A percentile compares a stretch with the other conserved stretches of the same genome.
These are phyloP conservation scores for Hecatera dysodea DNA, from an alignment of 2,888 invertebrate genomes.

Conservation along the genomic window DNA sequence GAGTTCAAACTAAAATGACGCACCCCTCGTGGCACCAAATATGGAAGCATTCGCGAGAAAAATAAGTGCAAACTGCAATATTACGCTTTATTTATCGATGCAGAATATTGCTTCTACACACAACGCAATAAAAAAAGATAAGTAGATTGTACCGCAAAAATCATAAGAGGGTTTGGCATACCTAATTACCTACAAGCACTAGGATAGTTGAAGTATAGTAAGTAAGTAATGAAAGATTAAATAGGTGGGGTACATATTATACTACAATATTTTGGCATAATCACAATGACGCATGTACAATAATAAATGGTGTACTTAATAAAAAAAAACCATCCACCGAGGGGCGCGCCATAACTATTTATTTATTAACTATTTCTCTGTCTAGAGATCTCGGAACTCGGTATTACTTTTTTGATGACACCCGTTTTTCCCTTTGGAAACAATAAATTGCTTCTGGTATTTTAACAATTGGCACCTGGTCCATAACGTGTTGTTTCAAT, in stretches of 20 bases:
- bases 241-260: neutral
- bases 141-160: neutral
- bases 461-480: conserved; percentile 78
- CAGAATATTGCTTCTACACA: neutral
- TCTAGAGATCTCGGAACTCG: neutral
- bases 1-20: neutral
- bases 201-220: neutral
- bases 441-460: conserved; percentile 81
- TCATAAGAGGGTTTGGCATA: neutral
- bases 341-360: neutral
- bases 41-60: neutral
- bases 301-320: no score
- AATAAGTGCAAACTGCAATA: neutral
- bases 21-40: neutral
- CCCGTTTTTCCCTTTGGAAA: conserved; percentile 73
- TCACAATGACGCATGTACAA: neutral
- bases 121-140: neutral
- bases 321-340: neutral
- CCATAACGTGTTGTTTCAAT: conserved; percentile 78
- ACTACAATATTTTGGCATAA: conserved; percentile 2
- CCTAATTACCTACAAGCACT: neutral
- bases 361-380: neutral
- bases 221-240: no score
- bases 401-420: conserved; percentile 57
- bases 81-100: neutral